Evolutionary conservation across 1,140 invertebrate species (phyloP).

Genomic region (Globodera ellingtonae): DNA sequence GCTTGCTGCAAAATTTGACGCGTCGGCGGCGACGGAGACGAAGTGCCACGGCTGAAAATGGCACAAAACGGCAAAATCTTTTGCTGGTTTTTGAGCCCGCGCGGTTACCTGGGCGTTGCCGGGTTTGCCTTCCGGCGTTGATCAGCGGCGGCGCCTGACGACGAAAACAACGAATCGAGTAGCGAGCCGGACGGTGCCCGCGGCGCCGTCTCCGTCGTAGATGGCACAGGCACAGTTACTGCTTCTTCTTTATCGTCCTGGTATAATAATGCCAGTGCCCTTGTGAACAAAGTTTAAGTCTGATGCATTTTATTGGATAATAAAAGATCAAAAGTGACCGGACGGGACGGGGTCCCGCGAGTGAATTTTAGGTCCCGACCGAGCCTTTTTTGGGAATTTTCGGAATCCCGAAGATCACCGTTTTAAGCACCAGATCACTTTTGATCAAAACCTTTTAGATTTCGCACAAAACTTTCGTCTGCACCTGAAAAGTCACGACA

Average conservation of each 20-base stretch:
- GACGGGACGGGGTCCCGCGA: no score
- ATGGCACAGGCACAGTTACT: neutral
- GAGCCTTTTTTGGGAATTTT: no score
- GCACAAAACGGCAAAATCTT: neutral
- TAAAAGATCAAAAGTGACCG: no score
- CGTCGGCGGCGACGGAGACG: slow-evolving; percentile 7
- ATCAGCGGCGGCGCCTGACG: neutral
- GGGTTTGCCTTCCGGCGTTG: neutral
- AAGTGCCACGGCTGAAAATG: neutral
- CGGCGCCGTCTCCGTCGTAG: neutral
- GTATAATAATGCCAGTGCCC: no score
- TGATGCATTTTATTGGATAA: no score
- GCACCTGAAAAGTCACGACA: slow-evolving; percentile 32
- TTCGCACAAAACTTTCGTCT: no score
- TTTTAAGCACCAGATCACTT: no score
- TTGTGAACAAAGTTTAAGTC: no score
- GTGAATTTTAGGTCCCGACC: no score
- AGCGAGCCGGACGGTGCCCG: slow-evolving; percentile 9
- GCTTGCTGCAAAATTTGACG: neutral
- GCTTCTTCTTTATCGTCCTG: neutral
- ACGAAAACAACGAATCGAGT: slow-evolving; percentile 30
- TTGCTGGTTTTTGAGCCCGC: neutral
- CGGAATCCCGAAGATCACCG: no score
- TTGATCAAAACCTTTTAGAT: no score
- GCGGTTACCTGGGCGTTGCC: neutral